Base-by-base conservation (phyloP, 2,113 vertebrate genomes). In the Neopipo cinnamomea region DNA sequence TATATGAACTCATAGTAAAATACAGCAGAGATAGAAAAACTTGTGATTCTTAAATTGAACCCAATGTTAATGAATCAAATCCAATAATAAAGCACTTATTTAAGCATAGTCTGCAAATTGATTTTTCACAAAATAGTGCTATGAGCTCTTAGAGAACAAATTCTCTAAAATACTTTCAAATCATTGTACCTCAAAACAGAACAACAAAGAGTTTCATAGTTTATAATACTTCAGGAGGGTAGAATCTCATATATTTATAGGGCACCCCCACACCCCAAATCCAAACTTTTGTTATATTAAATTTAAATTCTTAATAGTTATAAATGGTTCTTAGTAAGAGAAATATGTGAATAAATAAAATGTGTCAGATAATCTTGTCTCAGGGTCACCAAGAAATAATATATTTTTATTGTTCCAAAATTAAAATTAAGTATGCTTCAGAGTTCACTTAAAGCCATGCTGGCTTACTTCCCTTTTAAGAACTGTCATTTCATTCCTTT, bases 271-370 rank as follows among this genome's bases (percentile, higher is more conserved):
- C 42, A 21, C 84, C 37, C 20, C 66, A 81, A 62, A 85, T 75
- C 24, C 81, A 42, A 78, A 81, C 27, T 78, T 78, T 14, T 46
- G 91, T 20, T 58, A 5, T 46, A 50, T 75, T 50, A 70, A 84
- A 77, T 95, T 81, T 81, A 44, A 77, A 72, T 72, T 94, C n/a
- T 81, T 85, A 81, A 50, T 55, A 81, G 23, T 78, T 91, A 86
- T 59, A 81, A 94, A 63, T 46, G 28, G 13, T 24, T 86, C 73
- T 83, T 86, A 62, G 79, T 80, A 70, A 89, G 12, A 77, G 50
- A 81, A 53, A 20, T 42, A 65, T 65, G 55, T 63, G 65, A 85
- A 89, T 84, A 95, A 95, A 86, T 82, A 59, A 93, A 88, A 55
- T 31, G 5, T 62, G 71, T 70, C 68, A 81, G 70, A 71, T 91